These are phyloP conservation scores for Oreochromis mossambicus DNA, from an alignment of 2,797 vertebrate species.

Conservation along the genomic window DNA sequence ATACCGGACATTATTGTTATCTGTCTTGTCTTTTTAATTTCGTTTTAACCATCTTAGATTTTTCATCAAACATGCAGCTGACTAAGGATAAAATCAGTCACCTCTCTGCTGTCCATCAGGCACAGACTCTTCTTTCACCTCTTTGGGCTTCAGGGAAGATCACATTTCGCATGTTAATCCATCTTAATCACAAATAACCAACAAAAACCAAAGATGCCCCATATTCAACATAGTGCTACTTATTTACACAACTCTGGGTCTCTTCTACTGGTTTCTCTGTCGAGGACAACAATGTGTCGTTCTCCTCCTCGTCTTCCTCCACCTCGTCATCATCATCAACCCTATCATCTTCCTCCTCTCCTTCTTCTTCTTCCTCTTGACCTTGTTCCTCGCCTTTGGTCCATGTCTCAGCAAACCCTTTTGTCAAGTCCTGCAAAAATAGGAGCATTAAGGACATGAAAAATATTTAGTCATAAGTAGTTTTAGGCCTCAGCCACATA, in stretches of 20 bases:
- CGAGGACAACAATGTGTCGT: background rate
- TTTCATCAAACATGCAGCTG: background rate
- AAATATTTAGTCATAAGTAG: background rate
- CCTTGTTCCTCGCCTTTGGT: background rate
- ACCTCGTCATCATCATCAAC: background rate
- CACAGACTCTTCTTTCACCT: conserved; percentile 15
- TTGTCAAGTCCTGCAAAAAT: background rate
- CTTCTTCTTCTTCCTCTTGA: accelerated
- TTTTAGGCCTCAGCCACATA: background rate
- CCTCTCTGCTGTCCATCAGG: conserved; percentile 39
- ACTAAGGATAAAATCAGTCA: background rate
- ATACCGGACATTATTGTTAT: background rate
- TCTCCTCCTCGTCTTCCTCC: accelerated
- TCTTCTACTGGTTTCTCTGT: conserved; percentile 3
- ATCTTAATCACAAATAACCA: background rate
- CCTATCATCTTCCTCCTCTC: background rate
- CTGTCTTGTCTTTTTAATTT: background rate
- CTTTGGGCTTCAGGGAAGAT: conserved; percentile 33
- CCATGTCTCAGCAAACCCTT: background rate
- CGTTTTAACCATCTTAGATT: background rate
- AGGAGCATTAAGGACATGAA: background rate
- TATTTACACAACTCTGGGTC: conserved; percentile 7
- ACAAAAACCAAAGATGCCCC: background rate
- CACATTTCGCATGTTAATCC: background rate
- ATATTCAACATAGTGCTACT: background rate